Base-by-base conservation (phyloP, 2,797 vertebrate genomes). In the Microcaecilia unicolor region DNA sequence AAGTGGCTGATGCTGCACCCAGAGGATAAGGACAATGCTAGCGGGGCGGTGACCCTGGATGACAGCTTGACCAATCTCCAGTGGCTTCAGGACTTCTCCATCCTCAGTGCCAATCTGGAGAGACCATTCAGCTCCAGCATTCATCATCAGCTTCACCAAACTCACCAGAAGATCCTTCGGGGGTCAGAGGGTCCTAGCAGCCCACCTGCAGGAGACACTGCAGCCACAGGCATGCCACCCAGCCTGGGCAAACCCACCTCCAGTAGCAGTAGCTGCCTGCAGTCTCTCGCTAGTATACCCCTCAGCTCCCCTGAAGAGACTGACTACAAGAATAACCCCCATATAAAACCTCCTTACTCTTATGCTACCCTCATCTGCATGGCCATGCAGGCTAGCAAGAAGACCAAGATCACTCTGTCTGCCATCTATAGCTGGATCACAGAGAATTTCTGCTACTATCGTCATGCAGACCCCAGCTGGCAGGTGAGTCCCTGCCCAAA, bases 391-490 rank as follows among this genome's bases (percentile, higher is more conserved):
- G 86, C 86, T 49, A 90, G 85, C 65, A 77, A 82, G 31, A 83
- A 83, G 55, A 83, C 80, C 29, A 90, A 88, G 72, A 83, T 91
- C 51, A 86, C 86, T 19, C 67, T 91, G 22, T 85, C 88, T 30
- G 84, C 87, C 72, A 91, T 90, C 53, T 91, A 90, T 32, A 82
- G 71, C 76, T 89, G 88, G 88, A 91, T 91, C 52, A 87, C 78
- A 1, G 83, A 88, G 27, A 88, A 91, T 56, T 91, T 88, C 81
- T 86, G 85, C 70, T 91, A 89, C 68, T 91, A 90, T 72, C 74
- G 79, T 66, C 83, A 88, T 27, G 85, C 88, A 8, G 87, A 91
- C 56, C 87, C 88, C 64, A 89, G 86, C 72, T 91, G 88, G 87
- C 87, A 90, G 88, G 88, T 91, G 78, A 78, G 70, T 22, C 32